phyloP scores from a whole-genome alignment of 2,888 invertebrate species.

The Halocaridina rubra region DNA sequence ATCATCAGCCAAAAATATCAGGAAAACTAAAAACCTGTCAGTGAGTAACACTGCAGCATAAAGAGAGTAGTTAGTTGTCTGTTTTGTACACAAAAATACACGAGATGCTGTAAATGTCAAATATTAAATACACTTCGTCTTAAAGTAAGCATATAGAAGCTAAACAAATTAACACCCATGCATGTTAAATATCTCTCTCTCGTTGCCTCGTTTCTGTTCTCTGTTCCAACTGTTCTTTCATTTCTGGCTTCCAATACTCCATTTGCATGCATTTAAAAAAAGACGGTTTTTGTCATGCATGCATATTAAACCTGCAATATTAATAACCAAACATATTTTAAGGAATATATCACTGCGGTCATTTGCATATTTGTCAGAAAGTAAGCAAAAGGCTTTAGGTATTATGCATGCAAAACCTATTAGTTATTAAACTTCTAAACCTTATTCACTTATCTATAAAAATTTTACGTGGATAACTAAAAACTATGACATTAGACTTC shows the following conservation, averaged over 20 bases:
- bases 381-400: not conserved
- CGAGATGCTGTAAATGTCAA: no score
- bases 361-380: not conserved
- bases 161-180: not conserved
- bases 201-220: not conserved
- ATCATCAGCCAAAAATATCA: slow-evolving; percentile 19
- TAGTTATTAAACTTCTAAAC: no score
- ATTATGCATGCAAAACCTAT: no score
- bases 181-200: not conserved
- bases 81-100: not conserved
- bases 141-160: not conserved
- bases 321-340: no score
- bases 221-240: no score
- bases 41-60: not conserved
- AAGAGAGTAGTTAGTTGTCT: not conserved
- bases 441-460: no score
- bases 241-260: no score
- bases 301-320: not conserved
- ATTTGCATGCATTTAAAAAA: not conserved
- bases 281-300: not conserved
- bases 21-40: not conserved
- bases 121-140: no score
- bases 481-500: no score
- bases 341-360: no score
- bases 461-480: no score